A percentile compares a stretch with the other conserved stretches of the same genome.
phyloP scores from a whole-genome alignment of 2,797 vertebrate genomes.

The Carapus acus region DNA sequence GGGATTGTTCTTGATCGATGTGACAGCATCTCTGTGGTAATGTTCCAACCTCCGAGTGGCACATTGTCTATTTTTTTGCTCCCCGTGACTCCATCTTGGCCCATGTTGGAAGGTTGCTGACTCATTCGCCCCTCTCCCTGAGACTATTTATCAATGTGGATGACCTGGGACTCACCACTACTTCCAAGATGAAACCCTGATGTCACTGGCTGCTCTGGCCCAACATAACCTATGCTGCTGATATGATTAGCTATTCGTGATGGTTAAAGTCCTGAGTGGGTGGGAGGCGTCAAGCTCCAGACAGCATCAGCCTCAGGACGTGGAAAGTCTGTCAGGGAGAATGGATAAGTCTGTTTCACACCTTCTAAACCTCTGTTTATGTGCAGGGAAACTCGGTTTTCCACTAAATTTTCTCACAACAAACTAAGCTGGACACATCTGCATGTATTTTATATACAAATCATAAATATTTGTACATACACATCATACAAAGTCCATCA shows the following conservation, averaged over 20 bases:
- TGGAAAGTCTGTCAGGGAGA: neutral
- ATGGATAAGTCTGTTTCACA: neutral
- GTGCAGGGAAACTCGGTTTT: neutral
- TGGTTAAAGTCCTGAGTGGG: neutral
- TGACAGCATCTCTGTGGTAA: constrained; percentile 30
- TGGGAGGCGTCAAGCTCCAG: constrained; percentile 11
- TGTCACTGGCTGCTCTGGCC: constrained; percentile 51
- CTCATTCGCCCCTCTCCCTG: constrained; percentile 61
- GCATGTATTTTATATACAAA: too few species aligned
- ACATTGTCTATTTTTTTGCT: constrained; percentile 53
- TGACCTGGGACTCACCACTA: constrained; percentile 63
- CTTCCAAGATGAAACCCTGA: constrained; percentile 60
- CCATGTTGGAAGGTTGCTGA: constrained; percentile 55
- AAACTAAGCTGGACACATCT: too few species aligned
- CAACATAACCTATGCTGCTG: constrained; percentile 44
- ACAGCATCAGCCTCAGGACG: neutral
- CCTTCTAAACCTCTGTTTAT: neutral
- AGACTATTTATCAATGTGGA: constrained; percentile 55
- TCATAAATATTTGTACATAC: too few species aligned
- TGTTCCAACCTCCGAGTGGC: constrained; percentile 53
- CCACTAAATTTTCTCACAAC: neutral
- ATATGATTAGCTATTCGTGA: constrained; percentile 19
- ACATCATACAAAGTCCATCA: too few species aligned
- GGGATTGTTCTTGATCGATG: constrained; percentile 51
- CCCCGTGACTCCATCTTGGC: constrained; percentile 50